A percentile compares a stretch with the other conserved stretches of the same genome.
Evolutionary conservation across 2,888 invertebrate genomes (phyloP).

Genomic region (Ichneumoninae sp.): DNA sequence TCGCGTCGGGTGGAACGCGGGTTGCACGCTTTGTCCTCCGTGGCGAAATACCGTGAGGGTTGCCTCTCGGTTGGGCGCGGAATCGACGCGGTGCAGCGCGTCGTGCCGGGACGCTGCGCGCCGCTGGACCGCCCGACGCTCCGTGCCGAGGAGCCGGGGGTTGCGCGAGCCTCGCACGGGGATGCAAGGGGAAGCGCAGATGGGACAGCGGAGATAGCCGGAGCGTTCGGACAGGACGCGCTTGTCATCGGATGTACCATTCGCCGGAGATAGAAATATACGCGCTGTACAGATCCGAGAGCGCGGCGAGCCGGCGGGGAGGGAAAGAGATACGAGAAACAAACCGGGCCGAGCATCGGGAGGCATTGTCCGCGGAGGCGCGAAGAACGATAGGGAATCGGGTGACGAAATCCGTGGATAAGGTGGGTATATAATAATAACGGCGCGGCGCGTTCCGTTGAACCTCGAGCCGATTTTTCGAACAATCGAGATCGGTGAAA

Average conservation of each 20-base stretch:
- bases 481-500: neutral
- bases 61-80: slow-evolving; percentile 53
- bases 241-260: slow-evolving; percentile 68
- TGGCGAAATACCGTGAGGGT: slow-evolving; percentile 69
- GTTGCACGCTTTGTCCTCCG: slow-evolving; percentile 62
- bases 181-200: slow-evolving; percentile 67
- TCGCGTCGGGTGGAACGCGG: slow-evolving; percentile 38
- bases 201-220: slow-evolving; percentile 77
- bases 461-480: neutral
- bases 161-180: slow-evolving; percentile 48
- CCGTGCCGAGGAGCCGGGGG: slow-evolving; percentile 17
- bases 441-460: neutral
- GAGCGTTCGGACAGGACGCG: slow-evolving; percentile 75
- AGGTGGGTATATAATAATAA: slow-evolving; percentile 6
- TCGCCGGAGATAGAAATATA: slow-evolving; percentile 68
- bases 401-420: slow-evolving; percentile 40
- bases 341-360: slow-evolving; percentile 13
- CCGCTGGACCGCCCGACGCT: too few relatives aligned
- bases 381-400: slow-evolving; percentile 53
- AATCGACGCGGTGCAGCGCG: slow-evolving; percentile 65
- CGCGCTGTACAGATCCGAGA: slow-evolving; percentile 50
- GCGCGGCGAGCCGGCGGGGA: neutral
- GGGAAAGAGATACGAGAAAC: slow-evolving; percentile 38
- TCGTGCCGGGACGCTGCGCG: slow-evolving; percentile 56
- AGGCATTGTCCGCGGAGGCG: slow-evolving; percentile 52